Conservation (phyloP, 2,113 vertebrate species). For the Seriola dumerili region DNA sequence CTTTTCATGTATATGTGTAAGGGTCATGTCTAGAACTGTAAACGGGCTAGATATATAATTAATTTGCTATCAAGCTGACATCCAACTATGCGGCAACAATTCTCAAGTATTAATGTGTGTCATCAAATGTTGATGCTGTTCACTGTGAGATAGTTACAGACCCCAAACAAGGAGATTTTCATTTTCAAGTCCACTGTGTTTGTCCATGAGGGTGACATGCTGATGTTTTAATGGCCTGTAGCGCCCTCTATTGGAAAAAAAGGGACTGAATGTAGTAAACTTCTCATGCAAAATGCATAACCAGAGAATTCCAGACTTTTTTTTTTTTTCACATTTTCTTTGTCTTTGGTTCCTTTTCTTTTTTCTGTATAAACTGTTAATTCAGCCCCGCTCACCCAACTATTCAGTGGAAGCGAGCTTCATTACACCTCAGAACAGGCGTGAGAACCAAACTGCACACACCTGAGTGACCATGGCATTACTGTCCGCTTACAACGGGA, state of each 20-base stretch:
- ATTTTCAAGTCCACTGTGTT: not conserved
- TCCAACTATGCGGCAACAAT: not conserved
- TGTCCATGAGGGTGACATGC: not conserved
- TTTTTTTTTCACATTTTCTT: not conserved
- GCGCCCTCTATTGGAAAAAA: conserved; percentile 36
- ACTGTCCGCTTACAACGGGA: conserved; percentile 37
- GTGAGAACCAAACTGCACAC: conserved; percentile 19
- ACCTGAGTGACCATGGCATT: conserved; percentile 39
- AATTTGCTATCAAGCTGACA: not conserved
- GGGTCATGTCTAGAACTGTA: not conserved
- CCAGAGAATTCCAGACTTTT: no score
- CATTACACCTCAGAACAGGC: not conserved
- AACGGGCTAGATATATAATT: not conserved
- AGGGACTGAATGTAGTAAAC: no score
- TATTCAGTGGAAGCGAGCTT: not conserved
- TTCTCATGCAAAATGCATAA: no score
- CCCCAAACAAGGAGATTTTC: not conserved
- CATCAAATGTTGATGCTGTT: not conserved
- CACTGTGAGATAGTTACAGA: not conserved
- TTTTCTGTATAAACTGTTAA: not conserved
- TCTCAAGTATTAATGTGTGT: not conserved
- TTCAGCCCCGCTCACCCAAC: not conserved
- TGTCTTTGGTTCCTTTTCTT: not conserved
- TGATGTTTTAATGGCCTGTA: conserved; percentile 23
- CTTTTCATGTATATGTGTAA: not conserved